These are phyloP conservation scores for Hipparchia sbordonii DNA, from an alignment of 2,888 invertebrate genomes.

Conservation along the genomic window DNA sequence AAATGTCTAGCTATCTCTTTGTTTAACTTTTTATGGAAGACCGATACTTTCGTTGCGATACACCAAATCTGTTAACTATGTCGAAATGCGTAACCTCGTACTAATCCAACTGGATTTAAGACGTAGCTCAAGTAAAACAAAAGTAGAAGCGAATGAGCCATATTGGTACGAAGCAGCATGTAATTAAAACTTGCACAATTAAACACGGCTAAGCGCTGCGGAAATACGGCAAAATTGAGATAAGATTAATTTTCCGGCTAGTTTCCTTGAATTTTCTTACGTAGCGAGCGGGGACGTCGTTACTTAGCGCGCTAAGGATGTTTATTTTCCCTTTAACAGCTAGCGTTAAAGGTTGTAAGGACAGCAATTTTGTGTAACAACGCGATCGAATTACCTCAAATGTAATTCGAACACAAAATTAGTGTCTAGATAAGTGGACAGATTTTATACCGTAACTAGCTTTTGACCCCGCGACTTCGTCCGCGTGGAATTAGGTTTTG, in stretches of 20 bases:
- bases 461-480: no score
- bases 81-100: not conserved
- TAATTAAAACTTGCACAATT: conserved; percentile 77
- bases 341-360: no score
- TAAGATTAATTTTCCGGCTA: conserved; percentile 76
- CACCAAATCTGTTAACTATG: no score
- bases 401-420: no score
- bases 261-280: conserved; percentile 59
- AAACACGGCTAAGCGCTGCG: conserved; percentile 60
- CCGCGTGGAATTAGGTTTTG: no score
- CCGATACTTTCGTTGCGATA: no score
- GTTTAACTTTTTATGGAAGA: no score
- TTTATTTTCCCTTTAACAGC: not conserved
- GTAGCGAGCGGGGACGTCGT: not conserved
- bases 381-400: no score
- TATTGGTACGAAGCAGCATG: conserved; percentile 14
- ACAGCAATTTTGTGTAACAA: no score
- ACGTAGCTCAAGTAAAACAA: not conserved
- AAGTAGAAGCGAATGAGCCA: not conserved
- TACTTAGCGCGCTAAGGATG: not conserved
- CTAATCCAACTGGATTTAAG: not conserved
- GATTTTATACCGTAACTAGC: no score
- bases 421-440: no score
- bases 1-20: no score
- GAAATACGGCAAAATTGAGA: conserved; percentile 74